Conservation (phyloP, 64 coral and sea anemone species). For the Actinia equina region DNA sequence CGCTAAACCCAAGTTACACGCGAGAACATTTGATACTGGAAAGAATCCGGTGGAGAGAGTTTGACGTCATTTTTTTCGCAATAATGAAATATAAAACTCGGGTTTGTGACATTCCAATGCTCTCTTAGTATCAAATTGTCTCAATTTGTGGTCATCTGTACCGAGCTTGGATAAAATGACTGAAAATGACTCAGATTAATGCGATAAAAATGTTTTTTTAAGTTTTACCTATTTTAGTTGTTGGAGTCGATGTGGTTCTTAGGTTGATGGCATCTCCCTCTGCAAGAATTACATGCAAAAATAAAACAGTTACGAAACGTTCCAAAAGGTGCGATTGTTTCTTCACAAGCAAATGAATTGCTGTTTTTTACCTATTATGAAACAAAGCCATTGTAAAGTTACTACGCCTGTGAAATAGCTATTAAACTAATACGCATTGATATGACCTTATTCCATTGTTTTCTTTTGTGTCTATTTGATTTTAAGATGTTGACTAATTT, state of each 20-base stretch:
- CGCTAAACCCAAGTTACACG: too few relatives aligned
- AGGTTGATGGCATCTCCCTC: background rate
- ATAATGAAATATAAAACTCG: background rate
- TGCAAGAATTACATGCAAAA: background rate
- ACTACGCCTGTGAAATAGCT: too few relatives aligned
- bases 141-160: background rate
- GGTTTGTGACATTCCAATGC: background rate
- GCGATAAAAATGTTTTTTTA: slow-evolving; percentile 21
- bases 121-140: background rate
- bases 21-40: background rate
- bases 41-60: background rate
- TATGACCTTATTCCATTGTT: too few relatives aligned
- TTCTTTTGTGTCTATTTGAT: too few relatives aligned
- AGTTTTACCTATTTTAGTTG: slow-evolving; percentile 6
- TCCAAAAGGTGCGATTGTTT: background rate
- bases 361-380: too few relatives aligned
- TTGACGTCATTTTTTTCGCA: background rate
- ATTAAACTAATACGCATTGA: too few relatives aligned
- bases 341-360: background rate
- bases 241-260: background rate
- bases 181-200: slow-evolving; percentile 7
- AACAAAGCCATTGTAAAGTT: too few relatives aligned
- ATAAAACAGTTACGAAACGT: background rate
- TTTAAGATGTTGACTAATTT: too few relatives aligned
- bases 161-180: background rate